phyloP scores from a whole-genome alignment of 2,113 vertebrate genomes.

The Mohoua ochrocephala region DNA sequence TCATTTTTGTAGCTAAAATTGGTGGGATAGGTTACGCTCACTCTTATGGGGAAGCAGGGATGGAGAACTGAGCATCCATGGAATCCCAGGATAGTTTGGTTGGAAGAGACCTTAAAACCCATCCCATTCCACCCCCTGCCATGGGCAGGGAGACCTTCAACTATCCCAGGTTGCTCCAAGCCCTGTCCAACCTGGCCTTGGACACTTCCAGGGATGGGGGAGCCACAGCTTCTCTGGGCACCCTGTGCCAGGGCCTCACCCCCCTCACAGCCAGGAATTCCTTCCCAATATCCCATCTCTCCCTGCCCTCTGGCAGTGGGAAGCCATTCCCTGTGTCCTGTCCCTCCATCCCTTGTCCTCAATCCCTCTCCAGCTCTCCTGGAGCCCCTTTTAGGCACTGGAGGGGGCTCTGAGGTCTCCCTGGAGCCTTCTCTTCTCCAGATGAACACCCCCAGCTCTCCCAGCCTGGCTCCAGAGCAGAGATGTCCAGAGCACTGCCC shows the following conservation, averaged over 20 bases:
- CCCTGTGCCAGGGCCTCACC: fast-evolving
- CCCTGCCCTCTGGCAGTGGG: background rate
- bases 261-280: background rate
- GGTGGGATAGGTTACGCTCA: background rate
- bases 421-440: background rate
- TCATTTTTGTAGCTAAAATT: background rate
- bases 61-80: background rate
- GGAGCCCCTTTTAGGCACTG: background rate
- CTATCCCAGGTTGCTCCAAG: background rate
- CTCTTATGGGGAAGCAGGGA: background rate
- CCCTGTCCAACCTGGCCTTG: fast-evolving
- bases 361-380: background rate
- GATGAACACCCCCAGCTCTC: background rate
- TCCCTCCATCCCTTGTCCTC: background rate
- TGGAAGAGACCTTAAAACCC: background rate
- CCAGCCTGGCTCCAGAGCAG: background rate
- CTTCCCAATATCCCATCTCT: fast-evolving
- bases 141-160: background rate
- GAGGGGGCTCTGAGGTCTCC: background rate
- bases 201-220: background rate
- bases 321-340: background rate
- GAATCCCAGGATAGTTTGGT: background rate
- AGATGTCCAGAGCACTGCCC: background rate
- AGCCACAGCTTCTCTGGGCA: background rate
- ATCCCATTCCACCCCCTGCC: background rate